Evolutionary conservation across 2,888 invertebrate species (phyloP), one percentile per base, ranked within the genome.

Genomic region (Diaprepes abbreviatus): DNA sequence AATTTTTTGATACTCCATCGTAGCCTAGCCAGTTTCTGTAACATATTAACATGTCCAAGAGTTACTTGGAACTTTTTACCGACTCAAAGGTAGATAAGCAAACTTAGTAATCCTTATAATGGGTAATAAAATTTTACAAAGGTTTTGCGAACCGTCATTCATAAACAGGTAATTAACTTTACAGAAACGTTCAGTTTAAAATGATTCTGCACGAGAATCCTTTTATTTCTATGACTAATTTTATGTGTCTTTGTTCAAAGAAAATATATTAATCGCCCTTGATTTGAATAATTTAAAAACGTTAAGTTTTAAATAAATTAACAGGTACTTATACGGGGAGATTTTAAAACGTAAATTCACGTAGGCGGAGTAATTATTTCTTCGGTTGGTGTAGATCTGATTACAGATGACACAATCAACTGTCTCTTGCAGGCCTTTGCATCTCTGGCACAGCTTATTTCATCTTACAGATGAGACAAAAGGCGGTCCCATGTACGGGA

Each of bases 151-250:
- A 24, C 55, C 55, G 55, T 24, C 55, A 38, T 55, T 38, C 36
- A 55, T 55, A 55, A 55, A 55, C 55, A 38, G 36, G 55, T 55
- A 55, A 55, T 55, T 55, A 55, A 55, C 24, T 55, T 55, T 55
- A 24, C 21, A 12, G 55, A 55, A 38, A 38, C 24, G 38, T 38
- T 55, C 16, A 24, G 55, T 36, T 38, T 14, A 24, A 52, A 38
- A 38, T 38, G 21, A 33, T 38, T 38, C 38, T 55, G 38, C 38
- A 36, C 12, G 55, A 24, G 36, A 38, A 14, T 38, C 36, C 2
- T 38, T 55, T 55, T 55, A 55, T 36, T 38, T 55, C 35, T 55
- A 55, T 55, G 55, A 55, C 55, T 35, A 55, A 55, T 55, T 55
- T 35, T 55, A 55, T 55, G 21, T 24, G 55, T 35, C 38, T 55